Evolutionary conservation across 2,113 vertebrate species (phyloP).

Genomic region (Channa maculata): DNA sequence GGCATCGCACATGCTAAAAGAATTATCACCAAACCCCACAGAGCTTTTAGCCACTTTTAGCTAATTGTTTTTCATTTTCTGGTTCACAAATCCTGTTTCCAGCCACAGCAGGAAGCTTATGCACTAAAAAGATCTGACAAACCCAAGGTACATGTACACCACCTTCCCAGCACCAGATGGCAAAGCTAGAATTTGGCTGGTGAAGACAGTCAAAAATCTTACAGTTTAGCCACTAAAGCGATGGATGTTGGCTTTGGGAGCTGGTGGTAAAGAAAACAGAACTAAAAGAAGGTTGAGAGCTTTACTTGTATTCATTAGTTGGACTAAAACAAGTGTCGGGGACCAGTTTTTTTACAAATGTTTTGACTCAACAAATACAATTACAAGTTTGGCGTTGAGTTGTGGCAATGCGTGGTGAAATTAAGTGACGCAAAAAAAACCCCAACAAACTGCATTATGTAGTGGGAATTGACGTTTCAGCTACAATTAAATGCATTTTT

Average conservation of each 20-base stretch:
- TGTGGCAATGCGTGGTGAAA: too few relatives aligned
- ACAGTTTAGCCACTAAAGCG: neutral
- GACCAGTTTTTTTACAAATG: too few relatives aligned
- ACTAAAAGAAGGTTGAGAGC: neutral
- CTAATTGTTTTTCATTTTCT: slow-evolving; percentile 14
- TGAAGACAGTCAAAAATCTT: neutral
- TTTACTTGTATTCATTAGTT: neutral
- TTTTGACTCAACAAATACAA: too few relatives aligned
- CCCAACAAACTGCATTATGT: too few relatives aligned
- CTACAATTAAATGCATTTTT: too few relatives aligned
- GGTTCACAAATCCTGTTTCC: neutral
- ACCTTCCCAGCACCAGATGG: neutral
- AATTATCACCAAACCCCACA: neutral
- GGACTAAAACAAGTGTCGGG: neutral
- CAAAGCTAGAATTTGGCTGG: neutral
- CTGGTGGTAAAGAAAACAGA: neutral
- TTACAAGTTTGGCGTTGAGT: too few relatives aligned
- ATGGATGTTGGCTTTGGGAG: too few relatives aligned
- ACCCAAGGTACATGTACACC: neutral
- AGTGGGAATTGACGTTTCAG: too few relatives aligned
- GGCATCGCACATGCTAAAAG: neutral
- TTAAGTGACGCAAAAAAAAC: too few relatives aligned
- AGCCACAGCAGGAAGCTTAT: neutral
- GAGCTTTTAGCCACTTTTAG: neutral
- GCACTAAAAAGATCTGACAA: neutral